A percentile compares a stretch with the other conserved stretches of the same genome.
phyloP scores from a whole-genome alignment of 2,888 invertebrate genomes.

The Siphonodentalium dalli region DNA sequence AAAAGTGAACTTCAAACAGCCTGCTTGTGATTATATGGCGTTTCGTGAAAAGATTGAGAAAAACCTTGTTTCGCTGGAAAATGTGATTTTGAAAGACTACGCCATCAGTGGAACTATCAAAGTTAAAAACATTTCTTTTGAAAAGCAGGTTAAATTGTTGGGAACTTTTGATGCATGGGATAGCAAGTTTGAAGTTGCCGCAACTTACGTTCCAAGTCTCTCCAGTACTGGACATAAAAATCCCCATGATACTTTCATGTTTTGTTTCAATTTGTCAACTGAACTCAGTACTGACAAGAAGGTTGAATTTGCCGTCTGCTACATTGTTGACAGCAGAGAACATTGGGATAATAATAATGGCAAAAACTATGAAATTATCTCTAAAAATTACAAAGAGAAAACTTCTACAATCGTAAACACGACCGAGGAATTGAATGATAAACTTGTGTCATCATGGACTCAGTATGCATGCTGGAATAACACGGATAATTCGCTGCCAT shows the following conservation, averaged over 20 bases:
- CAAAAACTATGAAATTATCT: slow-evolving; percentile 78
- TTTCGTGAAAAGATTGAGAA: slow-evolving; percentile 83
- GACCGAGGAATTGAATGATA: slow-evolving; percentile 1
- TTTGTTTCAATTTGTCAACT: slow-evolving; percentile 76
- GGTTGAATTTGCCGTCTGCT: slow-evolving; percentile 92
- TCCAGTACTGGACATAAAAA: slow-evolving; percentile 61
- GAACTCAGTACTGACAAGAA: slow-evolving; percentile 44
- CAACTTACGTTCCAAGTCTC: slow-evolving; percentile 71
- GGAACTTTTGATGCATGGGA: slow-evolving; percentile 85
- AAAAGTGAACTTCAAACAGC: slow-evolving; percentile 80
- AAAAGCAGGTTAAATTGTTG: slow-evolving; percentile 85
- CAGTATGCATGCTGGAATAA: slow-evolving; percentile 47
- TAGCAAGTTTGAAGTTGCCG: slow-evolving; percentile 80
- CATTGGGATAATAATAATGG: slow-evolving; percentile 92
- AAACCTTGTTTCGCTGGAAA: slow-evolving; percentile 85
- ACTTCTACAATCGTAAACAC: slow-evolving; percentile 1
- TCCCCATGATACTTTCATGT: slow-evolving; percentile 89
- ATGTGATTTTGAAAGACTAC: slow-evolving; percentile 87
- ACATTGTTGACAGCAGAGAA: slow-evolving; percentile 73
- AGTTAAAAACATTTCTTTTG: slow-evolving; percentile 85
- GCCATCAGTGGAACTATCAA: slow-evolving; percentile 87
- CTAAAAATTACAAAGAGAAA: slow-evolving; percentile 34
- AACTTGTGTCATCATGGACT: slow-evolving; percentile 36
- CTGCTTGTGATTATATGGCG: slow-evolving; percentile 89
- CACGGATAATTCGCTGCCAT: slow-evolving; percentile 42